Base-by-base conservation (phyloP, 92 coral and sea anemone genomes). In the Montipora capitata region DNA sequence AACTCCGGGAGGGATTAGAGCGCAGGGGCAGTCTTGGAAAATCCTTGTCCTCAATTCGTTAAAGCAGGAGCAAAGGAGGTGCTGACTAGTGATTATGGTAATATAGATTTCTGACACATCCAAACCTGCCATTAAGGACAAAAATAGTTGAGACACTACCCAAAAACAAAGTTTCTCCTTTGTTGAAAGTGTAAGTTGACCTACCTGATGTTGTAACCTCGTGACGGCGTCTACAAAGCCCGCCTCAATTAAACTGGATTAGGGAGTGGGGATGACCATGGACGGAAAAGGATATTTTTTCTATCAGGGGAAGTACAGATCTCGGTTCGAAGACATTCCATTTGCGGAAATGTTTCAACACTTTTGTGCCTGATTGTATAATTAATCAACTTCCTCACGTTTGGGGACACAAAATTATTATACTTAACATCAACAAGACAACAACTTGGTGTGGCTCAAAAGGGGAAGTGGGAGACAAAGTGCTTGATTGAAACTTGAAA, bases 221-320 rank as follows among this genome's bases (percentile, higher is more conserved):
- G 35, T 27, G 35, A 27, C 35, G 2, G 18, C 69, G 69, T 64
- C 69, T 2, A 64, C 69, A 64, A 64, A 64, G 69, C 69, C 20
- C 39, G 52, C 5, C 52, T 48, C 41, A 35, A 12, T 48, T 9
- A 35, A 12, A 40, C 72, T 20, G 5, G 72, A 67, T 40, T 67
- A 40, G 72, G 72, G 72, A 17, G 44, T 67, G 40, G 72, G 18
- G 44, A 67, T 67, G 72, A 40, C 72, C 72, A 67, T 67, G 38
- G 40, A 67, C 72, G 45, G 7, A 54, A 40, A 44, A 45, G 64
- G 77, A 48, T 48, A 48, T 48, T 48, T 48, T 5, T 48, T 5
- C 10, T 48, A 1, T 27, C 35, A 27, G 35, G 35, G 35, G 35
- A 27, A 27, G 35, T 27, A 27, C 35, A 27, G 35, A 27, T 27